These are phyloP conservation scores for Paramacrobiotus metropolitanus DNA, from an alignment of 1,140 invertebrate species.

Conservation along the genomic window DNA sequence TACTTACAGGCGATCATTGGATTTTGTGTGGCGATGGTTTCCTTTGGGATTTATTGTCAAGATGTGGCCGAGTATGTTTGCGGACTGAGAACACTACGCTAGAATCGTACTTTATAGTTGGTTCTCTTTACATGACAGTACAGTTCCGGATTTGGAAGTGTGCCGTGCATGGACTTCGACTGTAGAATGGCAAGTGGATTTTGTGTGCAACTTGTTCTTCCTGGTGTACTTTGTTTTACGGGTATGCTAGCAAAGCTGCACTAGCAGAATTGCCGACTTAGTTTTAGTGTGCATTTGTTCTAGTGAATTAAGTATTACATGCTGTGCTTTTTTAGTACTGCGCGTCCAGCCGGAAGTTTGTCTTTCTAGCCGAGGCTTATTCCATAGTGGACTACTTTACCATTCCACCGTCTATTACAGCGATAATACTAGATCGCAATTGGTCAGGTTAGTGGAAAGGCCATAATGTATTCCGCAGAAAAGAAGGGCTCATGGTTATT, in stretches of 20 bases:
- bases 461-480: too few species aligned
- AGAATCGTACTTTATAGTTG: not conserved
- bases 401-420: not conserved
- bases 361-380: not conserved
- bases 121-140: too few species aligned
- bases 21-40: not conserved
- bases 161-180: not conserved
- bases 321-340: not conserved
- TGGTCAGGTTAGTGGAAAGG: not conserved
- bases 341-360: not conserved
- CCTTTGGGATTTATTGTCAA: not conserved
- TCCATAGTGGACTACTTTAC: not conserved
- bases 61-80: not conserved
- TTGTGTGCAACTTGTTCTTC: not conserved
- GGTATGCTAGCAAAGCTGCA: not conserved
- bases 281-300: not conserved
- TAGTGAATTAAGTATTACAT: not conserved
- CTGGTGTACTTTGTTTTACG: not conserved
- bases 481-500: too few species aligned
- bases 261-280: not conserved
- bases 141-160: not conserved
- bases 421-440: not conserved
- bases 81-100: not conserved
- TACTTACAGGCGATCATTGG: not conserved
- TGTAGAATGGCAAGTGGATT: not conserved